phyloP scores from a whole-genome alignment of 2,888 invertebrate species.

The Mythimna lalbum region DNA sequence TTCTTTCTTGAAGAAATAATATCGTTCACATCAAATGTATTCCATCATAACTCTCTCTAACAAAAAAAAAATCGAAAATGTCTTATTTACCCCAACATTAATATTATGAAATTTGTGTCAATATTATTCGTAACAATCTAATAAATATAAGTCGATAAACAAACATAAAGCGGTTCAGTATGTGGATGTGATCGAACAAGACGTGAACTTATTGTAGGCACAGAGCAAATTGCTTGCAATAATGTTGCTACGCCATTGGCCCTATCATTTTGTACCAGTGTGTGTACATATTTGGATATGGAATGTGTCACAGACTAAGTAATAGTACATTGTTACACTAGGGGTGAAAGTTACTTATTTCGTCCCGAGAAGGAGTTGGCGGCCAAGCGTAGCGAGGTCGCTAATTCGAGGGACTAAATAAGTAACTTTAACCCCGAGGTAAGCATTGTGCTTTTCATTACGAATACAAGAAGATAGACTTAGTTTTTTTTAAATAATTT shows the following conservation, averaged over 20 bases:
- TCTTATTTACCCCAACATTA: conserved; percentile 8
- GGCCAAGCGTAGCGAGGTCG: too few species aligned
- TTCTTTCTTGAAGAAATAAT: conserved; percentile 8
- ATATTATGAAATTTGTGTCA: conserved; percentile 23
- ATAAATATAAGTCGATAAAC: conserved; percentile 48
- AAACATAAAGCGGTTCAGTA: conserved; percentile 58
- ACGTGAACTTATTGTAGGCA: conserved; percentile 65
- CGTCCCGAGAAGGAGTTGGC: too few species aligned
- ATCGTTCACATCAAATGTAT: not conserved
- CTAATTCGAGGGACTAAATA: too few species aligned
- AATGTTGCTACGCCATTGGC: conserved; percentile 68
- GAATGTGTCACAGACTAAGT: conserved; percentile 19
- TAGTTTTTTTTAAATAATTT: too few species aligned
- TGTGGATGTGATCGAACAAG: conserved; percentile 58
- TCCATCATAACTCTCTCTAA: not conserved
- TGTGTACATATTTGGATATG: conserved; percentile 53
- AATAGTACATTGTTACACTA: not conserved
- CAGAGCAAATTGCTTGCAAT: conserved; percentile 71
- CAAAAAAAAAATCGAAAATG: not conserved
- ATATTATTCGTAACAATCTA: conserved; percentile 41
- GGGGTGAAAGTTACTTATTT: too few species aligned
- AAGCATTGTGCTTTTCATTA: too few species aligned
- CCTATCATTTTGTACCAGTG: conserved; percentile 69
- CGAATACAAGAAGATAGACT: too few species aligned
- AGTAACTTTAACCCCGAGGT: too few species aligned